Base-by-base conservation (phyloP, 2,113 vertebrate species). In the Nothocercus julius region DNA sequence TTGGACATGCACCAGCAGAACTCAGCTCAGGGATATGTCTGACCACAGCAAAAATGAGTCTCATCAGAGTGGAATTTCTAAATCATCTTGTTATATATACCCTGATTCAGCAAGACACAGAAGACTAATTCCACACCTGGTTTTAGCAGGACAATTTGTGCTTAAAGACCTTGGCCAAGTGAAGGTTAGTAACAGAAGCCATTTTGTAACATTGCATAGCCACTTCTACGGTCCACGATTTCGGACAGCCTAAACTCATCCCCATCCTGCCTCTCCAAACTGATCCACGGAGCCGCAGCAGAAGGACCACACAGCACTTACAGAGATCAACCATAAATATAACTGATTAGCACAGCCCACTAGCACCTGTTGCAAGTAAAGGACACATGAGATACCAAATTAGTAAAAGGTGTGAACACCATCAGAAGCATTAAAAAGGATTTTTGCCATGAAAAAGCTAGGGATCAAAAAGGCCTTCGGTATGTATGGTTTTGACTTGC, bases 131-230 rank as follows among this genome's bases (percentile, higher is more conserved):
- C 62, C 49, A 75, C 54, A 49, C 20, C 49, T 80, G 74, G 47
- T 10, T 64, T 45, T 1, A 70, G n/a, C 68, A 68, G 0, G 2
- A 66, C 24, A 59, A 32, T 44, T 75, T 34, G 28, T 19, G 32
- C 59, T 74, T 45, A 45, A 74, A 79, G 32, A 36, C 15, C 34
- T 25, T 49, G 51, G 18, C 85, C 56, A 70, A 67, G 69, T 15
- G 40, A 56, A 64, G 51, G 58, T 22, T 21, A 25, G 40, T 70
- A 56, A 19, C 58, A 77, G 62, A 17, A 87, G 42, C 62, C 63
- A 6, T 7, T 63, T 63, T 0, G 0, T 61, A 27, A 56, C 84
- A 66, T 30, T 0, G 8, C 20, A 32, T 25, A 38, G 20, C 54
- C 36, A 24, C 56, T 21, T 70, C 72, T 28, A 82, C 49, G 80